Evolutionary conservation across 1,140 invertebrate genomes (phyloP), one percentile per base, ranked within the genome.

Genomic region (Euura lappo): DNA sequence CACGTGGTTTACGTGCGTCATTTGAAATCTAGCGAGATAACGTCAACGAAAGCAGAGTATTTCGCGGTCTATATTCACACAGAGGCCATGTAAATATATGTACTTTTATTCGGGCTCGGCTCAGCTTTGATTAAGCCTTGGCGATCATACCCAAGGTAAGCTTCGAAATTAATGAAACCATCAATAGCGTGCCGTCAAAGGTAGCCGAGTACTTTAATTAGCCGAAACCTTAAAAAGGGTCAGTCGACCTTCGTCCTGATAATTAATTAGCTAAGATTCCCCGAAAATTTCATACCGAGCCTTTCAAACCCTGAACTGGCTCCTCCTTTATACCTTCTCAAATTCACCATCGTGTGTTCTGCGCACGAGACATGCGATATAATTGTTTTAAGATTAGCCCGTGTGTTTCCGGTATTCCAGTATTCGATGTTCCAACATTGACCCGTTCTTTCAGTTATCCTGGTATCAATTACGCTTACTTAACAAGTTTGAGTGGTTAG

Each of bases 41-140:
- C 51, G 4, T n/a, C n/a, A 8, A 60, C n/a, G 51, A 51, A 11
- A 51, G 47, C 11, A 6, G 47, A 51, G 51, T 60, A 60, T 60
- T 10, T 60, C 3, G 51, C n/a, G n/a, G 51, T 60, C 2, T 60
- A 60, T 5, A 60, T 60, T 2, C 68, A 45, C 8, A 6, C 44
- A 2, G 51, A 3, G 45, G n/a, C 42, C 44, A 8, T 71, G 2
- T 44, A 46, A 65, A 46, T 28, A 6, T 42, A 44, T 45, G 0
- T 28, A 28, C 28, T 5, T 78, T 76, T 74, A 78, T 76, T 76
- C 76, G 74, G 76, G 76, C 71, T 69, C 45, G 68, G 68, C 65
- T 28, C 28, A 28, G 28, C 28, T 28, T 28, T 28, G 28, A 60
- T 60, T 60, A 60, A 8, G 51, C 51, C 51, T 4, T n/a, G 51